Evolutionary conservation across 2,888 invertebrate genomes (phyloP).

Genomic region (Alsophila aescularia): DNA sequence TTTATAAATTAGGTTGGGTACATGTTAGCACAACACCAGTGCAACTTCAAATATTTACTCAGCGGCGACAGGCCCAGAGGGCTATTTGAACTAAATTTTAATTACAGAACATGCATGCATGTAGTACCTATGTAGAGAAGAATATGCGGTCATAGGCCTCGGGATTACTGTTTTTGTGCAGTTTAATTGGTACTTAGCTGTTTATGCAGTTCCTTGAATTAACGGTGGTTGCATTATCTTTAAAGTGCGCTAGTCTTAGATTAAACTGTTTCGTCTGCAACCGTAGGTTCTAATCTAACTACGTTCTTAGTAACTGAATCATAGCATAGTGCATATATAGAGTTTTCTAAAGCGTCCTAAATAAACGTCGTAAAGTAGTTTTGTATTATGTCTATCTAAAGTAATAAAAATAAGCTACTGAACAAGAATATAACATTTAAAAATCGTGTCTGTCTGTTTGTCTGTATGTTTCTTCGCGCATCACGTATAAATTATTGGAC

Average conservation of each 20-base stretch:
- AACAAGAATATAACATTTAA: too few species aligned
- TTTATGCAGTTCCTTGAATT: conserved; percentile 3
- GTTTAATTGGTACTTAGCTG: conserved; percentile 11
- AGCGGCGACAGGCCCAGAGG: conserved; percentile 58
- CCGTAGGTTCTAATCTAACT: too few species aligned
- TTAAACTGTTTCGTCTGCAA: conserved; percentile 2
- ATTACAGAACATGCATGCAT: conserved; percentile 49
- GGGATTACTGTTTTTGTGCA: conserved; percentile 13
- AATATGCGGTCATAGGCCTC: conserved; percentile 10
- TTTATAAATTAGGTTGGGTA: conserved; percentile 71
- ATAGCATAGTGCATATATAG: too few species aligned
- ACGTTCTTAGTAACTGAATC: too few species aligned
- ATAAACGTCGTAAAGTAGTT: too few species aligned
- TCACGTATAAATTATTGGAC: too few species aligned
- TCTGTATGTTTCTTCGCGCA: too few species aligned
- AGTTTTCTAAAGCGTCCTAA: too few species aligned
- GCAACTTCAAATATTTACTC: conserved; percentile 66
- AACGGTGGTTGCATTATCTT: conserved; percentile 13
- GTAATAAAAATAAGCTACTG: too few species aligned
- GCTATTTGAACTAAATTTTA: conserved; percentile 63
- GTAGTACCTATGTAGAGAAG: neutral
- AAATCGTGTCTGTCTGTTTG: too few species aligned
- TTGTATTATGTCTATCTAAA: too few species aligned
- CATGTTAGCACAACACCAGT: conserved; percentile 67
- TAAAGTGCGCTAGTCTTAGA: conserved; percentile 1